phyloP scores from a whole-genome alignment of 2,797 vertebrate genomes.

The Pipistrellus kuhlii region DNA sequence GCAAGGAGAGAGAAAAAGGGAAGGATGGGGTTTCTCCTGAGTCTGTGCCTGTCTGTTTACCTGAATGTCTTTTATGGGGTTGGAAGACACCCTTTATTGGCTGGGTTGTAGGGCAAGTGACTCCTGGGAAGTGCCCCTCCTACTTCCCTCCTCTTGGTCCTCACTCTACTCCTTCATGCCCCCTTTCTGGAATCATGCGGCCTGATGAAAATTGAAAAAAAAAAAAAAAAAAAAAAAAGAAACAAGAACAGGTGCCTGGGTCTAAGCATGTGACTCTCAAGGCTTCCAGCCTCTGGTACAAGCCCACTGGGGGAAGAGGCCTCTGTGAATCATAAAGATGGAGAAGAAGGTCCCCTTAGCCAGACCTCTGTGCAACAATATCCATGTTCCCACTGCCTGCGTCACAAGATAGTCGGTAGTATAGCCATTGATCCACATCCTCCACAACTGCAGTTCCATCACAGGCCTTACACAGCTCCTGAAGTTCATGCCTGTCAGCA shows the following conservation, averaged over 20 bases:
- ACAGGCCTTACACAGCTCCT: not conserved
- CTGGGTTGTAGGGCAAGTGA: slow-evolving; percentile 43
- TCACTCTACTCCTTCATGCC: not conserved
- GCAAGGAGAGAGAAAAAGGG: not conserved
- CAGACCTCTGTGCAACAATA: not conserved
- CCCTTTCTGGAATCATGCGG: not conserved
- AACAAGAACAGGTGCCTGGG: not conserved
- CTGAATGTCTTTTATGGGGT: slow-evolving; percentile 27
- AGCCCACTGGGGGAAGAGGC: not conserved
- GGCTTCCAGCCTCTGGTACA: not conserved
- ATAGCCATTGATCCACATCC: slow-evolving; percentile 52
- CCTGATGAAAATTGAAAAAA: not conserved
- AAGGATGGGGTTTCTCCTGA: not conserved
- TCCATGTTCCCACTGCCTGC: not conserved
- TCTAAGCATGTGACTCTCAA: not conserved
- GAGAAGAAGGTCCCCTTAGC: not conserved
- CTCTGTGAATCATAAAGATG: not conserved
- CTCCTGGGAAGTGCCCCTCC: not conserved
- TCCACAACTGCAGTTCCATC: not conserved
- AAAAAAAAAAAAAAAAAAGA: not conserved
- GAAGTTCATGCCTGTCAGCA: not conserved
- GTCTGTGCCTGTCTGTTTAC: slow-evolving; percentile 14
- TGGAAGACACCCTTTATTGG: not conserved
- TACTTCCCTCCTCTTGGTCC: not conserved
- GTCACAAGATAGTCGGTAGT: not conserved